Base-by-base conservation (phyloP, 2,113 vertebrate genomes). In the Piprites chloris region DNA sequence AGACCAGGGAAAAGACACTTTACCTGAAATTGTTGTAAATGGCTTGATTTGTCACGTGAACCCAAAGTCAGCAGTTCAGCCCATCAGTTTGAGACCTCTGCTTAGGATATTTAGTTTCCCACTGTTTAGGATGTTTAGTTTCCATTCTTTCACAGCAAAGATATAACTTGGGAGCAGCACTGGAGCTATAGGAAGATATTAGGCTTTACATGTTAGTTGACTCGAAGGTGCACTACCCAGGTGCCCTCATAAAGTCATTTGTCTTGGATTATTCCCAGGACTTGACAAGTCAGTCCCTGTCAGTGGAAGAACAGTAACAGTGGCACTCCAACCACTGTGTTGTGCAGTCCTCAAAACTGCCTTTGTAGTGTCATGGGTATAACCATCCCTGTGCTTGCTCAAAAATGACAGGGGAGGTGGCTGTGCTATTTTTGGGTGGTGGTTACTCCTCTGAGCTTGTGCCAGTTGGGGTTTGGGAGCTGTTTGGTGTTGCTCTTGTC, bases 11-110 rank as follows among this genome's bases (percentile, higher is more conserved):
- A 56, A 47, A 66, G 33, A 13, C 6, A 2, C 10, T 46, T 52
- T 8, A 47, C 17, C 49, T 46, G 30, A 75, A 35, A 21, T 15
- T 3, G 4, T 20, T 5, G 4, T 49, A 44, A 79, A 56, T 37
- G 9, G 9, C 12, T 61, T 52, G 23, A 35, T 50, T 75, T 80
- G n/a, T 62, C 80, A 30, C 6, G 1, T 66, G 17, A 67, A 52
- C 44, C 15, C 18, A 9, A 52, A 63, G 22, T 32, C 44, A 47
- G 21, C 18, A 2, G 42, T 44, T 63, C 35, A 59, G 24, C 65
- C 1, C 2, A 33, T 39, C 8, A 27, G 41, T 47, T 23, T 0
- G 4, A 59, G 56, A 86, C 9, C 37, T 66, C 27, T n/a, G 4
- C 37, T 8, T 44, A 24, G 32, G 53, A 14, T 58, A 56, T 42